Conservation (phyloP, 2,113 vertebrate genomes). For the Eolophus roseicapilla region DNA sequence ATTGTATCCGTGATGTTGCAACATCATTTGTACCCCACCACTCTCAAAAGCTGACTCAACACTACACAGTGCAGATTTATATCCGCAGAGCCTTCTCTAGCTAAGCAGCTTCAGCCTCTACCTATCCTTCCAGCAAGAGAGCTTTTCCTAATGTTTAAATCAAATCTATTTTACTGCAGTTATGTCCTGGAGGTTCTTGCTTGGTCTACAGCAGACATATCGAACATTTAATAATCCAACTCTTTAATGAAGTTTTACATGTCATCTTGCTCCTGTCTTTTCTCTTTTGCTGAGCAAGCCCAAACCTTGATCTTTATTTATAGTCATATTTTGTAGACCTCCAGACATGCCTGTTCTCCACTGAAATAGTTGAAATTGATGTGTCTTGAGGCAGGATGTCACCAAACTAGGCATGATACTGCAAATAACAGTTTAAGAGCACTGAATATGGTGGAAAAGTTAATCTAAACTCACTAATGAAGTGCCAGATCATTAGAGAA, state of each 20-base stretch:
- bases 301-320: background rate
- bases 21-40: background rate
- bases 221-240: background rate
- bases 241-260: background rate
- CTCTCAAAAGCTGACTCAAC: background rate
- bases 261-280: background rate
- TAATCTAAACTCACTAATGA: background rate
- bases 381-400: background rate
- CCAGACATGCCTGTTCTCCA: background rate
- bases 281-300: background rate
- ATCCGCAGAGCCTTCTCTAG: background rate
- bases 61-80: background rate
- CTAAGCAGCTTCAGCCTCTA: background rate
- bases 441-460: background rate
- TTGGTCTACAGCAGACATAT: background rate
- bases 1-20: background rate
- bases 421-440: background rate
- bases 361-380: background rate
- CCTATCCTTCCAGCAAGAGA: background rate
- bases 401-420: fast-evolving
- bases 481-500: background rate
- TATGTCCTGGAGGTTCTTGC: background rate
- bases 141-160: background rate
- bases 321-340: background rate
- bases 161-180: background rate